A percentile compares a stretch with the other conserved stretches of the same genome.
These are phyloP conservation scores for Heloderma charlesbogerti DNA, from an alignment of 2,113 vertebrate species.

Conservation along the genomic window DNA sequence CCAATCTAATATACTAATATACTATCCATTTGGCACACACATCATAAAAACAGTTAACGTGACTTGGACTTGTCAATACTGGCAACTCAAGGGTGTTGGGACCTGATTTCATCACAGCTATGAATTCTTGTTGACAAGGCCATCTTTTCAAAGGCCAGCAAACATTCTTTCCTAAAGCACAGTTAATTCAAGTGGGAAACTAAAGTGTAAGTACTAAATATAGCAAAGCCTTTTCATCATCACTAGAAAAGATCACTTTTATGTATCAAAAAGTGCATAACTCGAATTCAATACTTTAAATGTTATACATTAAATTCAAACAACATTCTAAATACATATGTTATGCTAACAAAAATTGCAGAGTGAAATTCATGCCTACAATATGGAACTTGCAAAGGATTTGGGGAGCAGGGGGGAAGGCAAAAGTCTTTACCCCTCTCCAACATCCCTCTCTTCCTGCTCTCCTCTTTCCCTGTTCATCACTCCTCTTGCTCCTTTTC, in stretches of 20 bases:
- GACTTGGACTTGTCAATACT: not conserved
- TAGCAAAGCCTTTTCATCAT: not conserved
- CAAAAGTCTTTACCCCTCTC: not conserved
- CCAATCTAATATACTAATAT: not conserved
- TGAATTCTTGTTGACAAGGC: constrained; percentile 8
- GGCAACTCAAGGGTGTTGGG: not conserved
- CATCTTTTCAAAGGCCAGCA: not conserved
- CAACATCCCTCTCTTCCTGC: not conserved
- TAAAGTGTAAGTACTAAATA: not conserved
- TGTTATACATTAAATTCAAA: not conserved
- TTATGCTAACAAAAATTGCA: not conserved
- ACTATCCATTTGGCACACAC: not conserved
- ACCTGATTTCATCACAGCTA: constrained; percentile 1
- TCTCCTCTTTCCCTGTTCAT: not conserved
- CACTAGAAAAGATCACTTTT: not conserved
- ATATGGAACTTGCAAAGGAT: not conserved
- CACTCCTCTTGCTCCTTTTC: not conserved
- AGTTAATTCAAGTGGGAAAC: not conserved
- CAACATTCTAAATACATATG: not conserved
- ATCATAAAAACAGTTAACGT: not conserved
- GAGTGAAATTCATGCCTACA: not conserved
- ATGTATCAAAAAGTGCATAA: not conserved
- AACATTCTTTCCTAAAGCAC: not conserved
- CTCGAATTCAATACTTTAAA: not conserved
- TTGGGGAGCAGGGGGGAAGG: not conserved